Conservation (phyloP, 2,888 invertebrate species). For the Drosophila engyochracea region DNA sequence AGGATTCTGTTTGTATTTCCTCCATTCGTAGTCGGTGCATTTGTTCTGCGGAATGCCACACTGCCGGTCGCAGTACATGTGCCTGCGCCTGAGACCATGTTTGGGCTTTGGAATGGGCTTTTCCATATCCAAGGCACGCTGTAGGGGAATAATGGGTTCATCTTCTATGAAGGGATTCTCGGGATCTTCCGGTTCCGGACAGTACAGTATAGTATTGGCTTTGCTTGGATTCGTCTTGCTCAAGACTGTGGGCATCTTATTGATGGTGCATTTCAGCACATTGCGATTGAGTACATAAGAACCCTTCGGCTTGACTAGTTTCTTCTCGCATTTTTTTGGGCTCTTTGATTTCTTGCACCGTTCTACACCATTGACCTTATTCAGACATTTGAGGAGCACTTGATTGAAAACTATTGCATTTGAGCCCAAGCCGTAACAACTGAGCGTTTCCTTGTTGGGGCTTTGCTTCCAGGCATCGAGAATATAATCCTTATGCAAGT, state of each 20-base stretch:
- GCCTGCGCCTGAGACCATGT: slow-evolving; percentile 30
- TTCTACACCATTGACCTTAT: slow-evolving; percentile 32
- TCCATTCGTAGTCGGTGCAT: slow-evolving; percentile 58
- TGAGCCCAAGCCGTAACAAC: slow-evolving; percentile 47
- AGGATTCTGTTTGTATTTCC: slow-evolving; percentile 44
- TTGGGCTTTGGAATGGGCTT: slow-evolving; percentile 19
- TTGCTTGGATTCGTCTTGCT: slow-evolving; percentile 28
- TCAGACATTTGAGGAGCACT: slow-evolving; percentile 38
- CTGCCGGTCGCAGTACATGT: slow-evolving; percentile 41
- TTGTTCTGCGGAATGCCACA: slow-evolving; percentile 38
- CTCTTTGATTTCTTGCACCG: slow-evolving; percentile 1
- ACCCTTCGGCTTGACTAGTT: slow-evolving; percentile 29
- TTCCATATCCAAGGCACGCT: slow-evolving; percentile 34
- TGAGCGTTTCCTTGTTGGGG: slow-evolving; percentile 56
- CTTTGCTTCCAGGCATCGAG: slow-evolving; percentile 50
- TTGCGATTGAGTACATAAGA: slow-evolving; percentile 53
- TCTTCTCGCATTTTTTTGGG: background rate
- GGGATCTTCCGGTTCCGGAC: slow-evolving; percentile 19
- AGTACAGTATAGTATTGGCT: slow-evolving; percentile 43
- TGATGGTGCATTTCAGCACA: slow-evolving; percentile 30
- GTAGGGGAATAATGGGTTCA: background rate
- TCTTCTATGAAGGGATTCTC: slow-evolving; percentile 31
- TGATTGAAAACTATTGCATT: slow-evolving; percentile 36
- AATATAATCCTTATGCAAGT: slow-evolving; percentile 18
- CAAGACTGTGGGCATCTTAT: slow-evolving; percentile 53